These are phyloP conservation scores for Agrotis exclamationis DNA, from an alignment of 2,888 invertebrate species.

Conservation along the genomic window DNA sequence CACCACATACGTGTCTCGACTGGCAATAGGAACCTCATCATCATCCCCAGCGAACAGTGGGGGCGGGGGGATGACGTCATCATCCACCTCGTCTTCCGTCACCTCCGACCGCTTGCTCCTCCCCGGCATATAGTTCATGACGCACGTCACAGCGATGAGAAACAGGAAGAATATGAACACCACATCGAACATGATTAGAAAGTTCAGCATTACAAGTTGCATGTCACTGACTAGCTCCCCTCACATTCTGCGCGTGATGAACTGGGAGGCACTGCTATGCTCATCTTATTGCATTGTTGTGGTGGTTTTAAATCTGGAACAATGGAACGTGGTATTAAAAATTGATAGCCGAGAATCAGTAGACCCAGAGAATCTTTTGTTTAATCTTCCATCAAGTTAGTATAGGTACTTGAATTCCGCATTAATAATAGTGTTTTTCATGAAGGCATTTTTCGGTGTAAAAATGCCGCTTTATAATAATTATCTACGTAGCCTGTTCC, in stretches of 20 bases:
- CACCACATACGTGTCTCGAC: constrained; percentile 88
- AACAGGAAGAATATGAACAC: constrained; percentile 97
- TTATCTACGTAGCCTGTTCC: too few relatives aligned
- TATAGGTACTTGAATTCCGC: too few relatives aligned
- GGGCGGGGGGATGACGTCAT: constrained; percentile 89
- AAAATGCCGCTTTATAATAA: too few relatives aligned
- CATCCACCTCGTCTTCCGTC: constrained; percentile 86
- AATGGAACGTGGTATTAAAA: constrained; percentile 41
- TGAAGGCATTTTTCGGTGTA: too few relatives aligned
- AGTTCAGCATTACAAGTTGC: constrained; percentile 97
- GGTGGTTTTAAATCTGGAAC: constrained; percentile 66
- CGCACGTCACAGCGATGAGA: constrained; percentile 95
- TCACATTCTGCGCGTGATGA: constrained; percentile 83
- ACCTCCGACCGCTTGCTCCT: constrained; percentile 86
- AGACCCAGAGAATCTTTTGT: background rate
- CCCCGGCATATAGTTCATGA: constrained; percentile 95
- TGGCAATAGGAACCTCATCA: constrained; percentile 75
- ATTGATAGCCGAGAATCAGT: background rate
- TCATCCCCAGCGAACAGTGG: constrained; percentile 86
- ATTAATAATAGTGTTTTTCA: too few relatives aligned
- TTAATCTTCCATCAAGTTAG: background rate
- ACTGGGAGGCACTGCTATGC: constrained; percentile 54
- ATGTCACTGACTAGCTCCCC: constrained; percentile 86
- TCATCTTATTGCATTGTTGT: constrained; percentile 60
- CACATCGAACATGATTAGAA: constrained; percentile 97